phyloP scores from a whole-genome alignment of 2,113 vertebrate genomes.

The Pao palembangensis region DNA sequence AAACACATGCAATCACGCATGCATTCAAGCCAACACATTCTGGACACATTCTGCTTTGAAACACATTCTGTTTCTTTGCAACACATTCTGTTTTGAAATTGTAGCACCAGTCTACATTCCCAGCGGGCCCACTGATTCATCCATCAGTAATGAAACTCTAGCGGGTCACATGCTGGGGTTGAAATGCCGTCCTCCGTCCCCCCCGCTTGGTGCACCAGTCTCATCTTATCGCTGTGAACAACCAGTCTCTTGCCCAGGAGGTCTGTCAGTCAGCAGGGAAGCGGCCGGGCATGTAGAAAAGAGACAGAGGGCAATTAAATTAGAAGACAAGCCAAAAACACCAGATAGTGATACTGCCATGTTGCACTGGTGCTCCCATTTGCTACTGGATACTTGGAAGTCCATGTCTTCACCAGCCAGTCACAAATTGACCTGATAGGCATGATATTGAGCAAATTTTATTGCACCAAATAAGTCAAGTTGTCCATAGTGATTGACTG shows the following conservation, averaged over 20 bases:
- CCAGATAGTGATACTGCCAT: no score
- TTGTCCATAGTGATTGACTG: no score
- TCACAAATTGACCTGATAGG: no score
- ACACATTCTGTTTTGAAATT: constrained; percentile 67
- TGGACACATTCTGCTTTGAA: no score
- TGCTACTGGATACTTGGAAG: no score
- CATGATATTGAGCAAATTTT: no score
- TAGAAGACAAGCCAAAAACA: not conserved
- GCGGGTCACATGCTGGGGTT: constrained; percentile 51
- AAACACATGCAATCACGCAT: not conserved
- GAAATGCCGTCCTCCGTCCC: no score
- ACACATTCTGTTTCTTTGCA: no score
- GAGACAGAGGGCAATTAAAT: constrained; percentile 2
- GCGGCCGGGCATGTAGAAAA: not conserved
- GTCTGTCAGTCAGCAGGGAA: constrained; percentile 21
- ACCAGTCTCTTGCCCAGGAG: constrained; percentile 1
- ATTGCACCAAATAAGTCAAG: no score
- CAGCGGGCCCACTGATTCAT: constrained; percentile 17
- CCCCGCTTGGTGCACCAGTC: constrained; percentile 22
- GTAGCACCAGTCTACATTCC: constrained; percentile 34
- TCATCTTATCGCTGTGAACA: not conserved
- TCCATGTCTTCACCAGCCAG: no score
- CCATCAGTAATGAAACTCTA: constrained; percentile 44
- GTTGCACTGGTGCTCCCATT: no score
- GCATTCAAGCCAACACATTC: constrained; percentile 15